Conservation (phyloP, 1,140 invertebrate genomes). For the Ganaspis sp. region DNA sequence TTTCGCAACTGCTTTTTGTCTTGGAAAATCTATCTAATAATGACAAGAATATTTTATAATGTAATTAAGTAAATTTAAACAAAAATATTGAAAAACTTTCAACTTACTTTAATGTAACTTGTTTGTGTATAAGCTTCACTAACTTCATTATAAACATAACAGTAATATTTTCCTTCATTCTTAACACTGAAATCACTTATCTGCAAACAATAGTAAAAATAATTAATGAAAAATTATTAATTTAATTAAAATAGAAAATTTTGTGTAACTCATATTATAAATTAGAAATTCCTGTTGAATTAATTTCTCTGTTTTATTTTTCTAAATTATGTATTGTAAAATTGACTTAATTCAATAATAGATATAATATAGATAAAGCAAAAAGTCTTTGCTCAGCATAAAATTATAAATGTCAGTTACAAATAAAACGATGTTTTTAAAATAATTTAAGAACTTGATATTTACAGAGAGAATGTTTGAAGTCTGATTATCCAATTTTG, state of each 20-base stretch:
- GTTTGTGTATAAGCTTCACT: constrained; percentile 58
- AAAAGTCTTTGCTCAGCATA: too few species aligned
- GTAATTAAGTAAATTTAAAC: too few species aligned
- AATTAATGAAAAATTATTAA: neutral
- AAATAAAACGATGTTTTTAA: neutral
- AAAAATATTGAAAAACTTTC: neutral
- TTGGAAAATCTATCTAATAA: constrained; percentile 55
- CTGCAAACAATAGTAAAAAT: constrained; percentile 45
- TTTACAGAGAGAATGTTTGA: constrained; percentile 55
- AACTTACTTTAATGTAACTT: constrained; percentile 58
- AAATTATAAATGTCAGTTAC: too few species aligned
- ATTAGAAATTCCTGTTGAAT: too few species aligned
- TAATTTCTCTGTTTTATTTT: too few species aligned
- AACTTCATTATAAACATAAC: constrained; percentile 57
- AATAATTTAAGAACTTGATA: constrained; percentile 4
- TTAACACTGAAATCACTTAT: constrained; percentile 57
- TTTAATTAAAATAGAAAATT: too few species aligned
- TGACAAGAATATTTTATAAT: constrained; percentile 25
- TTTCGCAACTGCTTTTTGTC: constrained; percentile 65
- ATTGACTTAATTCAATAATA: too few species aligned
- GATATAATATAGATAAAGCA: too few species aligned
- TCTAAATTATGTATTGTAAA: too few species aligned
- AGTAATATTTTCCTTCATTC: constrained; percentile 66
- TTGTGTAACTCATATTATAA: too few species aligned
- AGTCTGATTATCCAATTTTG: constrained; percentile 59